A percentile compares a stretch with the other conserved stretches of the same genome.
Evolutionary conservation across 1,140 invertebrate species (phyloP).

Genomic region (Pseudomyrmex cubaensis): DNA sequence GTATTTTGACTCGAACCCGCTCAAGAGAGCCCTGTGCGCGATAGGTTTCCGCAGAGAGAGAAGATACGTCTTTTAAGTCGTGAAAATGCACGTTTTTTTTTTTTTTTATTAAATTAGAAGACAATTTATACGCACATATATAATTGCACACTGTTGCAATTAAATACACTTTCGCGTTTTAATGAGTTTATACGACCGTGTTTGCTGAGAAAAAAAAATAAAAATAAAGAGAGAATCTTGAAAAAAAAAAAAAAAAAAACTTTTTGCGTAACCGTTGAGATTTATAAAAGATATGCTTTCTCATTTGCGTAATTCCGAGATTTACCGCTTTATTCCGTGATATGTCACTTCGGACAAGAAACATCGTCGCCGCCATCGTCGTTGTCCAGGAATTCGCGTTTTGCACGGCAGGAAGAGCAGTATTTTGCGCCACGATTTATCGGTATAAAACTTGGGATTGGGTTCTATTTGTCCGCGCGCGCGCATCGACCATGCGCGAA

Average conservation of each 20-base stretch:
- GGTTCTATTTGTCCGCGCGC: constrained; percentile 7
- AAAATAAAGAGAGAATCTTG: neutral
- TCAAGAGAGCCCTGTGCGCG: neutral
- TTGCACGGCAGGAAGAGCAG: constrained; percentile 24
- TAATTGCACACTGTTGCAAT: neutral
- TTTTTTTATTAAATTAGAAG: neutral
- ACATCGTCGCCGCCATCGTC: constrained; percentile 20
- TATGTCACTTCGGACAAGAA: constrained; percentile 44
- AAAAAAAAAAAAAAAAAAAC: constrained; percentile 9
- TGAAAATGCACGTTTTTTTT: neutral
- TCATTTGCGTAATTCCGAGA: constrained; percentile 50
- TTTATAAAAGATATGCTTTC: constrained; percentile 48
- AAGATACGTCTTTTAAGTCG: too few relatives aligned
- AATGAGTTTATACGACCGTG: neutral
- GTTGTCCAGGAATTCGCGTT: constrained; percentile 23
- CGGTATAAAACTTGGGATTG: constrained; percentile 47
- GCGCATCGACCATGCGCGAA: constrained; percentile 31
- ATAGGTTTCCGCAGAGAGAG: neutral
- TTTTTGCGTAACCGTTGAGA: neutral
- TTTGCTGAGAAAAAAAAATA: neutral
- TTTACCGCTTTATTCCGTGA: constrained; percentile 30
- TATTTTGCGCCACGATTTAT: constrained; percentile 55
- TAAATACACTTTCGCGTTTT: neutral
- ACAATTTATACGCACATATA: neutral
- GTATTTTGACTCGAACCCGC: neutral